A percentile compares a stretch with the other conserved stretches of the same genome.
Evolutionary conservation across 1,140 invertebrate species (phyloP).

Genomic region (Drosophila ohnishii): DNA sequence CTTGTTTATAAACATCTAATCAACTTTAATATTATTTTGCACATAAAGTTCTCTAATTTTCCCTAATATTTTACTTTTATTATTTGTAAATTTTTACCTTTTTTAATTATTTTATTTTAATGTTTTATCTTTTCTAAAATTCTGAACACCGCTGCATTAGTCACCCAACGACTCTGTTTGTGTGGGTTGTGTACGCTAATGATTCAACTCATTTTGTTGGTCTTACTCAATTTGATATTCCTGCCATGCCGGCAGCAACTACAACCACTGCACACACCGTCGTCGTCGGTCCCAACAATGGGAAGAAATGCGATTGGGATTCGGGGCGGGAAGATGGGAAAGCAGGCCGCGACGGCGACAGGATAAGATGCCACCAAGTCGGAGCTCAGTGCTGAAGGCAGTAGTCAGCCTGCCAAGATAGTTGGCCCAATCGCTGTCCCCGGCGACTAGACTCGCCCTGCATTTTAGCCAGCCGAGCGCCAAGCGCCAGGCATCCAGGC

Average conservation of each 20-base stretch:
- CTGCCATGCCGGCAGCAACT: conserved; percentile 34
- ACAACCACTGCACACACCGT: conserved; percentile 20
- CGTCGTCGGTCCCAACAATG: conserved; percentile 16
- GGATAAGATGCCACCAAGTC: conserved; percentile 69
- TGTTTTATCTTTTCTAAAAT: neutral
- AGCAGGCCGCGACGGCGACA: conserved; percentile 45
- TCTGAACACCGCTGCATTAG: conserved; percentile 5
- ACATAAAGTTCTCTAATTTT: too few species aligned
- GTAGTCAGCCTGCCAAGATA: conserved; percentile 51
- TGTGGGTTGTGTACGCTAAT: conserved; percentile 66
- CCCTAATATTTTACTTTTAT: too few species aligned
- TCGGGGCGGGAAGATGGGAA: neutral
- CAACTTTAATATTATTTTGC: too few species aligned
- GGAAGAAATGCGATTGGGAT: conserved; percentile 18
- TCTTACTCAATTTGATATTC: conserved; percentile 80
- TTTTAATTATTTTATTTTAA: neutral
- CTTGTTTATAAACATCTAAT: too few species aligned
- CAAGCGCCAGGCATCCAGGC: conserved; percentile 7
- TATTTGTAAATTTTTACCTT: too few species aligned
- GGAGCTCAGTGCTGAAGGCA: conserved; percentile 37
- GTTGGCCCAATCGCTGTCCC: conserved; percentile 58
- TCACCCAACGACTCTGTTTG: conserved; percentile 8
- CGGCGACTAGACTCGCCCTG: conserved; percentile 38
- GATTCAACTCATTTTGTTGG: conserved; percentile 77
- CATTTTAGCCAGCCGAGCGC: conserved; percentile 14